A percentile compares a stretch with the other conserved stretches of the same genome.
Conservation (phyloP, 2,797 vertebrate genomes). For the Sebastes trivittatus region DNA sequence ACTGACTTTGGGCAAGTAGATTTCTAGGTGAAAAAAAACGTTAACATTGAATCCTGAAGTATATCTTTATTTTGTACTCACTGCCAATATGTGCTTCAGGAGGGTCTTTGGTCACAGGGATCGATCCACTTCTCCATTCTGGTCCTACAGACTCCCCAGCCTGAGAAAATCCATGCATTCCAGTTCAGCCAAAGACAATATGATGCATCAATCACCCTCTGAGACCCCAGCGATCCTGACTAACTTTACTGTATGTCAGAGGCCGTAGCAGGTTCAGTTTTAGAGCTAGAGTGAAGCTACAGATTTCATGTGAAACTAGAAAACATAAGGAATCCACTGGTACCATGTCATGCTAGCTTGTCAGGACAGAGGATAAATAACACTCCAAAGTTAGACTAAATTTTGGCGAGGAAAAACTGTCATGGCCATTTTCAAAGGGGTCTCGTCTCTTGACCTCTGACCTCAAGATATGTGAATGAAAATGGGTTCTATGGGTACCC, state of each 20-base stretch:
- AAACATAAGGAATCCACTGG: no score
- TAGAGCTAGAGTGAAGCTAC: no score
- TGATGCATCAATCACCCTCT: not conserved
- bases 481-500: no score
- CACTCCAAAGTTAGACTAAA: no score
- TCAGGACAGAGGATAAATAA: rapidly evolving
- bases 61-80: not conserved
- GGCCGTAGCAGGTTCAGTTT: no score
- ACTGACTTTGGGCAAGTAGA: no score
- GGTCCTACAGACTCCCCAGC: not conserved
- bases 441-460: no score
- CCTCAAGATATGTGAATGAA: no score
- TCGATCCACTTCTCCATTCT: not conserved
- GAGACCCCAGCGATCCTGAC: rapidly evolving
- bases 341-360: no score
- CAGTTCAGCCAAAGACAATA: not conserved
- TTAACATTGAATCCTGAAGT: not conserved
- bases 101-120: not conserved
- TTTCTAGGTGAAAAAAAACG: not conserved
- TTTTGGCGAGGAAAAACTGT: no score
- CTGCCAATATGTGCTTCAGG: not conserved
- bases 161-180: not conserved
- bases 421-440: no score
- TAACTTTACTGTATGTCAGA: no score
- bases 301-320: rapidly evolving